These are phyloP conservation scores for Coremacera marginata DNA, from an alignment of 2,888 invertebrate genomes.

Conservation along the genomic window DNA sequence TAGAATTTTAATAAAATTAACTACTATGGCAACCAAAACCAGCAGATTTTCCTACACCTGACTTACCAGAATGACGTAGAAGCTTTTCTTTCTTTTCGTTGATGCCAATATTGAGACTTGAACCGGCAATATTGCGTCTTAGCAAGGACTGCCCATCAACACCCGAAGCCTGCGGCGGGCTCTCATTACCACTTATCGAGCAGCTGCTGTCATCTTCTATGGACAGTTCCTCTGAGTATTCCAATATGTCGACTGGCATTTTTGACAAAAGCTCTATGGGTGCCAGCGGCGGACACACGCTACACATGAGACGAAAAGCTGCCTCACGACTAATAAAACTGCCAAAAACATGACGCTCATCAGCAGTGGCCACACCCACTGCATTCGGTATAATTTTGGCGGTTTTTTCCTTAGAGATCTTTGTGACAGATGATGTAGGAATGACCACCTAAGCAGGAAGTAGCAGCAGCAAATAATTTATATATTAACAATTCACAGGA, in stretches of 20 bases:
- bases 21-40: background rate
- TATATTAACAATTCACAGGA: background rate
- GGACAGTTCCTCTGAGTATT: conserved; percentile 65
- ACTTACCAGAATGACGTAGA: conserved; percentile 5
- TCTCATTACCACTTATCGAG: conserved; percentile 72
- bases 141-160: conserved; percentile 54
- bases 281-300: conserved; percentile 79
- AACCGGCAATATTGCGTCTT: conserved; percentile 50
- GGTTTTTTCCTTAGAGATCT: conserved; percentile 93
- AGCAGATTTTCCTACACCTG: background rate
- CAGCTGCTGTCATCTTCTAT: conserved; percentile 72
- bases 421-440: conserved; percentile 85
- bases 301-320: conserved; percentile 88
- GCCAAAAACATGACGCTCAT: conserved; percentile 90
- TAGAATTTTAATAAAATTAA: background rate
- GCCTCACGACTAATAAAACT: conserved; percentile 90
- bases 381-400: conserved; percentile 96
- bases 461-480: background rate
- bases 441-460: conserved; percentile 78
- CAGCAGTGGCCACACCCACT: conserved; percentile 83
- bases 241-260: conserved; percentile 60
- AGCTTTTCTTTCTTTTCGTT: background rate
- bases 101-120: conserved; percentile 44
- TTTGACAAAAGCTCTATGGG: conserved; percentile 62
- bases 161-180: conserved; percentile 57